phyloP scores from a whole-genome alignment of 2,888 invertebrate species.

The Scaptomyza caliginosa region DNA sequence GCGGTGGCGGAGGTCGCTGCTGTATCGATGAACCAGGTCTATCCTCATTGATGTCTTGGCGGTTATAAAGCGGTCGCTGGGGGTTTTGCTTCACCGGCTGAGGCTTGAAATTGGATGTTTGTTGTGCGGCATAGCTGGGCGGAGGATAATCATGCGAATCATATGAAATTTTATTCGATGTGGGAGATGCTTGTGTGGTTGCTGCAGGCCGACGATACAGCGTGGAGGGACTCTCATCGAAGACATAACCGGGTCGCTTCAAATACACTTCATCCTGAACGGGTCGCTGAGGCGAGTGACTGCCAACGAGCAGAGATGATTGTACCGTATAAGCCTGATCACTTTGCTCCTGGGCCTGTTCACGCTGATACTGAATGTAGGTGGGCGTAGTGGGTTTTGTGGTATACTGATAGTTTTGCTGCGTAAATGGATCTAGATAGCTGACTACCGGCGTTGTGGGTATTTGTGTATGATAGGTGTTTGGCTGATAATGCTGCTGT shows the following conservation, averaged over 20 bases:
- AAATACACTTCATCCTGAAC: slow-evolving; percentile 52
- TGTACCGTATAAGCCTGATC: slow-evolving; percentile 81
- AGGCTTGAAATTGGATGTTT: slow-evolving; percentile 69
- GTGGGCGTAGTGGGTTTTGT: slow-evolving; percentile 41
- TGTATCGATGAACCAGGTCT: slow-evolving; percentile 51
- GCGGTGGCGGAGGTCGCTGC: slow-evolving; percentile 7
- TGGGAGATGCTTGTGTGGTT: slow-evolving; percentile 30
- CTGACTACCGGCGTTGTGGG: slow-evolving; percentile 78
- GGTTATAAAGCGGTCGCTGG: slow-evolving; percentile 61
- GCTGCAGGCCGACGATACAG: slow-evolving; percentile 55
- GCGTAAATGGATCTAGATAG: slow-evolving; percentile 79
- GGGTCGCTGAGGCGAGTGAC: slow-evolving; percentile 35
- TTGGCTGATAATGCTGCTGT: slow-evolving; percentile 12
- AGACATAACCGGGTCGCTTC: slow-evolving; percentile 78
- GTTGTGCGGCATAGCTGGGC: slow-evolving; percentile 75
- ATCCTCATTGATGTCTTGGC: slow-evolving; percentile 66
- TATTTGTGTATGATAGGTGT: slow-evolving; percentile 43
- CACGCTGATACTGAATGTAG: slow-evolving; percentile 56
- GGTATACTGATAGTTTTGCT: slow-evolving; percentile 71
- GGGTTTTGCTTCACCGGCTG: slow-evolving; percentile 30
- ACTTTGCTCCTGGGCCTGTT: slow-evolving; percentile 39
- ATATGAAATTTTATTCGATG: slow-evolving; percentile 76
- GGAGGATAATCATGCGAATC: slow-evolving; percentile 83
- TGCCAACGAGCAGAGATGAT: slow-evolving; percentile 74
- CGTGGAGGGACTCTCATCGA: slow-evolving; percentile 70